Evolutionary conservation across 2,113 vertebrate genomes (phyloP), one percentile per base, ranked within the genome.

Genomic region (Semicossyphus pulcher): DNA sequence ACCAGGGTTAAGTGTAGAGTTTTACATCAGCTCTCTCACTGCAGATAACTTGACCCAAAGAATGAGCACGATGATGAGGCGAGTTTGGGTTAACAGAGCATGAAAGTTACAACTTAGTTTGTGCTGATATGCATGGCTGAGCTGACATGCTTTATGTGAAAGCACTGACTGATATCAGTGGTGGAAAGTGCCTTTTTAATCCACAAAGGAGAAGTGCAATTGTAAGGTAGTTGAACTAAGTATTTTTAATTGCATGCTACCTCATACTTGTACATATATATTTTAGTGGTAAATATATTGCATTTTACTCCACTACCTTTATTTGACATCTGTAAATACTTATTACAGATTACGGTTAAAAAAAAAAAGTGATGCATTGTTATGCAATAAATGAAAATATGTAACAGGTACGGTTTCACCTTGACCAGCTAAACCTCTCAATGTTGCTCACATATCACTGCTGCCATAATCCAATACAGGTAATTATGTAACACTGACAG

Each of bases 21-120:
- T 83, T 77, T 41, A 64, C 45, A 37, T 44, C 9, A 7, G 20
- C 29, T 39, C 20, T 63, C 14, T 36, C 7, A n/a, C 41, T 8
- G 41, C 41, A 18, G 23, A 47, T 66, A 41, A 64, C 57, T 56
- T 57, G 41, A 66, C 53, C 53, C 54, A 34, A 36, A 56, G 21
- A 68, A 42, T 53, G n/a, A 53, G 44, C 0, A 34, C 15, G 37
- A 47, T 20, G 25, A n/a, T 1, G 45, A 72, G 26, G 36, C 49
- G 7, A 28, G 31, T 52, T 36, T 58, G 47, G 28, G 16, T 57
- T 32, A 32, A 61, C 34, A 20, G 42, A 34, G 15, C 49, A 45
- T 42, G 16, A 57, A 32, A 16, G 4, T 16, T 49, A 16, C 36
- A 60, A 7, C 48, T 31, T 56, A 18, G 23, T 31, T 41, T n/a